Base-by-base conservation (phyloP, 2,888 invertebrate genomes). In the Odontomyia ornata region DNA sequence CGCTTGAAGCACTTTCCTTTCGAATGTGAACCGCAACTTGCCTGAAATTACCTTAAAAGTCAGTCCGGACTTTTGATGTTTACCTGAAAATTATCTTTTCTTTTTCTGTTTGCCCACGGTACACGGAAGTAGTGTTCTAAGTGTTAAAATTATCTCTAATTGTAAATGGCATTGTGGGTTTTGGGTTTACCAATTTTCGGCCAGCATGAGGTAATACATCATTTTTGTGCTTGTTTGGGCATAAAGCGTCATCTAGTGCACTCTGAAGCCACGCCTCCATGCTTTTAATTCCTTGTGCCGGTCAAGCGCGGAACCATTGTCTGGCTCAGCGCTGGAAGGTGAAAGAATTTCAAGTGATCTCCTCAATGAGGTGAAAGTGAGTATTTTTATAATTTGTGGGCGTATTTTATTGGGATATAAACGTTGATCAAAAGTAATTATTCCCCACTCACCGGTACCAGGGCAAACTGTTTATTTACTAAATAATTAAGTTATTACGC, bases 161-260 rank as follows among this genome's bases (percentile, higher is more conserved):
- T n/a, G n/a, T n/a, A 21, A 47, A 36, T n/a, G 36, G 46, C 21
- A 4, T 69, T 69, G 46, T 69, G 69, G 23, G 15, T 23, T 47
- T 46, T 46, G 69, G 69, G 47, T 47, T 25, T 69, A 69, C 69
- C 69, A 47, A 21, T 18, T 69, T 43, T 47, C 15, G 47, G n/a
- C 11, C 2, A 25, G 47, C 47, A 15, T 69, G 69, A 69, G 69
- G 69, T 69, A 69, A 69, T 23, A 15, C 27, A 9, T 36, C 13
- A n/a, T n/a, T 18, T 69, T 46, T 69, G 15, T 46, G 25, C n/a
- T 47, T 65, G 36, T 65, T 36, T 65, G 36, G 36, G 15, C 64
- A 64, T 28, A 28, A 13, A 60, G 23, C 36, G 36, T 36, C 9
- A 36, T 5, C 36, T 36, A 36, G 36, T 36, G 36, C 9, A 36